Percentiles rank a stretch among this genome's conserved stretches.
Conservation (phyloP, 1,140 invertebrate species). For the Grapholita molesta region DNA sequence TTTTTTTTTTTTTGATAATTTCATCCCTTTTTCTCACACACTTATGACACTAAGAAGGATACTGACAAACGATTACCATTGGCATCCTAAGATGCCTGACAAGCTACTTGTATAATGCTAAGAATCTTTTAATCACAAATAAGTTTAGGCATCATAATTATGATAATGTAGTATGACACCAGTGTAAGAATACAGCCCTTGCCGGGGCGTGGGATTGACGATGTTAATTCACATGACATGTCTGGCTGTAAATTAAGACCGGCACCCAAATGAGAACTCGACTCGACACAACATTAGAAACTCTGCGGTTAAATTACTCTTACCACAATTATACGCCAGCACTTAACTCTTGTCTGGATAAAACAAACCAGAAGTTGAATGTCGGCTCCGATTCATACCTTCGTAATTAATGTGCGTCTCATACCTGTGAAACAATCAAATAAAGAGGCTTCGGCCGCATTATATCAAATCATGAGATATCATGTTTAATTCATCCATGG, state of each 20-base stretch:
- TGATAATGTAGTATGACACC: no score
- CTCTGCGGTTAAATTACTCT: not conserved
- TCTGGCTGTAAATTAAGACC: not conserved
- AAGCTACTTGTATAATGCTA: no score
- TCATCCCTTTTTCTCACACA: no score
- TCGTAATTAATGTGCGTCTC: not conserved
- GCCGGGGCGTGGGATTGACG: not conserved
- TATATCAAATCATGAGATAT: no score
- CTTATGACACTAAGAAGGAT: no score
- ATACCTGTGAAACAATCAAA: not conserved
- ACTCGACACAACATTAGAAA: not conserved
- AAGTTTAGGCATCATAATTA: no score
- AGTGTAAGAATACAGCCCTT: not conserved
- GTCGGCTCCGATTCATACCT: not conserved
- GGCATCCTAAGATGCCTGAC: no score
- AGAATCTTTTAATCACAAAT: no score
- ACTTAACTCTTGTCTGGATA: not conserved
- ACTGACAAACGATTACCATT: no score
- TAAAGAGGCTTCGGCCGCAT: no score
- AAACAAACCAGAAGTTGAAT: not conserved
- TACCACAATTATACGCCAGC: not conserved
- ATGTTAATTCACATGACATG: not conserved
- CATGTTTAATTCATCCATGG: no score
- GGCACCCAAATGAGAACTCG: not conserved
- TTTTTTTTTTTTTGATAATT: no score